Conservation (phyloP, 2,113 vertebrate genomes). For the Mustela nigripes region DNA sequence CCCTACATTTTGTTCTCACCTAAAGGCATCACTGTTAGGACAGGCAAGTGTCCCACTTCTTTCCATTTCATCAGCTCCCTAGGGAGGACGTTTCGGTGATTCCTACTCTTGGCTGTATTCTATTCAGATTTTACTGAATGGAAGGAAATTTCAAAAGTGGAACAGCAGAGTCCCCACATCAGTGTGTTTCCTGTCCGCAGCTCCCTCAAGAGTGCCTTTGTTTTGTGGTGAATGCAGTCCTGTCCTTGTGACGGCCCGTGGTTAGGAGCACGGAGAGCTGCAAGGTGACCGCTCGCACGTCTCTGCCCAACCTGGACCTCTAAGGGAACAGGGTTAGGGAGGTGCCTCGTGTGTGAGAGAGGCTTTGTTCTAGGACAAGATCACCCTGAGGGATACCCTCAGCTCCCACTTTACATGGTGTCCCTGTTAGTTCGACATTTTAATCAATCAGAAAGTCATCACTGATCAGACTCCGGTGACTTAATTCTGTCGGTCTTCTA, state of each 20-base stretch:
- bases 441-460: neutral
- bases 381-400: accelerated
- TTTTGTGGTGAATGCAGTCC: neutral
- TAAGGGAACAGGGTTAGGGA: neutral
- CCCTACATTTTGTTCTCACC: neutral
- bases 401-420: neutral
- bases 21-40: too few relatives aligned
- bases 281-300: neutral
- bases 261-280: neutral
- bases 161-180: too few relatives aligned
- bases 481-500: neutral
- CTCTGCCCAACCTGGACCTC: neutral
- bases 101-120: neutral
- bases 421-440: neutral
- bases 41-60: accelerated
- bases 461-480: neutral
- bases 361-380: neutral
- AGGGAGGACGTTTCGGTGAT: neutral
- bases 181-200: neutral
- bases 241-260: accelerated
- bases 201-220: neutral
- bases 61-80: neutral
- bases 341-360: neutral
- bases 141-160: neutral
- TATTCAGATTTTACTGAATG: neutral